These are phyloP conservation scores for Euclidia mi DNA, from an alignment of 2,888 invertebrate species.

Conservation along the genomic window DNA sequence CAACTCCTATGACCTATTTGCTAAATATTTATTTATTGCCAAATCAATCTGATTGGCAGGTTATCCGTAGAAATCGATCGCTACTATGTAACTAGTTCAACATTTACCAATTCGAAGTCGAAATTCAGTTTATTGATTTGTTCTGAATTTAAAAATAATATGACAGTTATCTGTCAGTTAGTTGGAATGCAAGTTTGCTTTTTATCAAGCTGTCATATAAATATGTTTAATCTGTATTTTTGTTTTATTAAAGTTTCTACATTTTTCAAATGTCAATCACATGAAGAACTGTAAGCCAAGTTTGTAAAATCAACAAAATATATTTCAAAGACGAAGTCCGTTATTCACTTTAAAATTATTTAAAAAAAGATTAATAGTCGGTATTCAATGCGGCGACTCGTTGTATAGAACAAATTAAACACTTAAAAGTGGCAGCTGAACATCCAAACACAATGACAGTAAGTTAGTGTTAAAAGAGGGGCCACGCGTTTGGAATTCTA, in stretches of 20 bases:
- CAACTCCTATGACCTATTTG: not conserved
- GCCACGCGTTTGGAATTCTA: slow-evolving; percentile 51
- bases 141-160: too few relatives aligned
- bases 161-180: too few relatives aligned
- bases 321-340: slow-evolving; percentile 9
- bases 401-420: slow-evolving; percentile 48
- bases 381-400: slow-evolving; percentile 35
- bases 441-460: slow-evolving; percentile 48
- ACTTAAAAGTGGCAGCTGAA: slow-evolving; percentile 52
- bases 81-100: not conserved
- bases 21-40: not conserved
- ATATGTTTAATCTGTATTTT: not conserved
- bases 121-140: too few relatives aligned
- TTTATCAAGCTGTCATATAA: too few relatives aligned
- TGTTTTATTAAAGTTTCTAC: slow-evolving; percentile 3
- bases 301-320: not conserved
- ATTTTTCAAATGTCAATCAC: slow-evolving; percentile 5
- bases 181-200: too few relatives aligned
- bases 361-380: slow-evolving; percentile 47
- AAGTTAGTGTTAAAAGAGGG: slow-evolving; percentile 47
- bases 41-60: not conserved
- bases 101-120: not conserved
- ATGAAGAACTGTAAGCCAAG: slow-evolving; percentile 3
- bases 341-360: slow-evolving; percentile 45
- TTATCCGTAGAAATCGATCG: not conserved